phyloP scores from a whole-genome alignment of 2,113 vertebrate species.

The Tonatia bakeri region DNA sequence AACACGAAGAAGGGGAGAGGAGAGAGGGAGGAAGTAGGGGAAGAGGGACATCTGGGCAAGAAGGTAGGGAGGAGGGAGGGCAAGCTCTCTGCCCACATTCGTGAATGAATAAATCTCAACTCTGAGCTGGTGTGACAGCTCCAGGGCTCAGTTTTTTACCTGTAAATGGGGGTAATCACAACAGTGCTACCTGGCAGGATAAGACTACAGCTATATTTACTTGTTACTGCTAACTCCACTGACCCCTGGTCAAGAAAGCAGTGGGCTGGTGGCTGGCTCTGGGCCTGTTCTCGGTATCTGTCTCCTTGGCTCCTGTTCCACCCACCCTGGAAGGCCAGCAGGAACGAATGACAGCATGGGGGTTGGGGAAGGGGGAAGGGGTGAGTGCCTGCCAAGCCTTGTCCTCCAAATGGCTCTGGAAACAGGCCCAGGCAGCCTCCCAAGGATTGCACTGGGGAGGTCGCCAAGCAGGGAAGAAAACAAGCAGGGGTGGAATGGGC shows the following conservation, averaged over 20 bases:
- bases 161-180: background rate
- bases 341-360: background rate
- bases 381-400: background rate
- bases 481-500: slow-evolving; percentile 17
- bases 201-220: background rate
- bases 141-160: background rate
- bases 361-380: background rate
- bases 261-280: background rate
- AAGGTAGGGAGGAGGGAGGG: background rate
- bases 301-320: background rate
- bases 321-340: background rate
- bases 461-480: slow-evolving; percentile 55
- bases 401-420: slow-evolving; percentile 37
- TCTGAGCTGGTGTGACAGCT: background rate
- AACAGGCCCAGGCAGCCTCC: slow-evolving; percentile 29
- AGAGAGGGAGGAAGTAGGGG: background rate
- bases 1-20: too few relatives aligned
- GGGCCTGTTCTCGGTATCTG: background rate
- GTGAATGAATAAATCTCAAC: background rate
- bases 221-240: background rate
- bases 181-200: background rate
- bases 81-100: background rate
- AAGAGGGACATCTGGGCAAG: background rate
- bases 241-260: background rate
- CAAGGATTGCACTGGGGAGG: slow-evolving; percentile 52